Evolutionary conservation across 2,113 vertebrate species (phyloP), one percentile per base, ranked within the genome.

Genomic region (Pangasianodon hypophthalmus): DNA sequence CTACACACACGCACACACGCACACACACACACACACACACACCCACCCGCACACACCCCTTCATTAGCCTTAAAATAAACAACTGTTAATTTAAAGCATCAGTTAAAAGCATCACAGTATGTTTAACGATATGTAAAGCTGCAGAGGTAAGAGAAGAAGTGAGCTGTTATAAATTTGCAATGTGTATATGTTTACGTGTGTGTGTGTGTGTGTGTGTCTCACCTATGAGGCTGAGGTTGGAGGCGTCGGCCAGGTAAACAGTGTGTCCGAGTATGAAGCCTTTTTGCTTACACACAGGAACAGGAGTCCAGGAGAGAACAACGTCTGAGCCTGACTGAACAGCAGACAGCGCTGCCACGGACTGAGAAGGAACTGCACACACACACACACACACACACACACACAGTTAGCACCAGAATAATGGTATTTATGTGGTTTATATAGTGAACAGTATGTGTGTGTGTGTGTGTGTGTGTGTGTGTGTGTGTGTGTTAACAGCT

Each of bases 231-330:
- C 85, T 86, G 79, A 94, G 91, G 18, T 94, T 86, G 19, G 93
- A 92, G 88, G 91, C 92, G 41, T 91, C 93, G 9, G 82, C 93
- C 54, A 93, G 88, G 91, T 96, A 96, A 90, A 96, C 19, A 1
- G 91, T 94, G 92, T 96, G 96, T 84, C 96, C 96, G 4, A 91
- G 90, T 24, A 96, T 64, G 84, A 93, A 96, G 5, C 96, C 96
- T 93, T 94, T 93, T 87, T 88, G 93, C 71, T 89, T 46, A 54
- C 73, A 89, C 71, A 93, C 24, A 0, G 93, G 91, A 41, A 95
- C 92, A 29, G 92, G 92, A 19, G 48, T 89, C 96, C 96, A 96
- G 73, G 89, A 93, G 26, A 96, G 92, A 26, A 93, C 3, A 73
- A 96, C 69, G 19, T 93, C 87, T 2, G 94, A 92, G 37, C 80